Percentiles rank a stretch among this genome's conserved stretches.
These are phyloP conservation scores for Marcusenius ussheri DNA, from an alignment of 2,113 vertebrate genomes.

Conservation along the genomic window DNA sequence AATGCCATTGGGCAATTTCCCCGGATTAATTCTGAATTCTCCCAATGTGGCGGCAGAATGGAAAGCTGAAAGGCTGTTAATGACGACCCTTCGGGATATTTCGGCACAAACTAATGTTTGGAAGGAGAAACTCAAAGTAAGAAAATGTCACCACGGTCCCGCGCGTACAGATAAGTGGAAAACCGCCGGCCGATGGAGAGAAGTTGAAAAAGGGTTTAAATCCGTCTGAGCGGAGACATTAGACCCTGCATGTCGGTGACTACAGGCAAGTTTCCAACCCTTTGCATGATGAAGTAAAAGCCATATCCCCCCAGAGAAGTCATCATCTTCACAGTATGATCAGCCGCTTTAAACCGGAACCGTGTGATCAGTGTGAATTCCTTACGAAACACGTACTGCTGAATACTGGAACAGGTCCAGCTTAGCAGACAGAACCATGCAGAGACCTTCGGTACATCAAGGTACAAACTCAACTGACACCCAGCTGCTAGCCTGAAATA, in stretches of 20 bases:
- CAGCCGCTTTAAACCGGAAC: background rate
- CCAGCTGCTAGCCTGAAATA: background rate
- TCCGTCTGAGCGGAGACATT: background rate
- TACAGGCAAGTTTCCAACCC: background rate
- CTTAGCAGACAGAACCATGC: background rate
- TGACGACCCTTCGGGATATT: background rate
- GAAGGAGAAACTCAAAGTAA: background rate
- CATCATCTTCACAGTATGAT: background rate
- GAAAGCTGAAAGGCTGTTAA: background rate
- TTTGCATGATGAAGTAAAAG: background rate
- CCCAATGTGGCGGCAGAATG: background rate
- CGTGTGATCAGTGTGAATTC: background rate
- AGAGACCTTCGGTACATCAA: background rate
- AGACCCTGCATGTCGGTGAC: background rate
- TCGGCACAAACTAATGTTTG: conserved; percentile 1
- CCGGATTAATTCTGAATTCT: background rate
- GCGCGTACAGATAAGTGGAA: background rate
- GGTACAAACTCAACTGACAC: background rate
- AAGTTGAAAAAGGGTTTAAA: background rate
- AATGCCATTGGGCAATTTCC: conserved; percentile 12
- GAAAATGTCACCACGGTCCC: background rate
- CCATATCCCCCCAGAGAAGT: background rate
- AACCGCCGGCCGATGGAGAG: background rate
- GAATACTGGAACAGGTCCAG: background rate
- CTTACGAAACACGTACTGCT: background rate